Evolutionary conservation across 2,113 vertebrate species (phyloP).

Genomic region (Acrocephalus arundinaceus): DNA sequence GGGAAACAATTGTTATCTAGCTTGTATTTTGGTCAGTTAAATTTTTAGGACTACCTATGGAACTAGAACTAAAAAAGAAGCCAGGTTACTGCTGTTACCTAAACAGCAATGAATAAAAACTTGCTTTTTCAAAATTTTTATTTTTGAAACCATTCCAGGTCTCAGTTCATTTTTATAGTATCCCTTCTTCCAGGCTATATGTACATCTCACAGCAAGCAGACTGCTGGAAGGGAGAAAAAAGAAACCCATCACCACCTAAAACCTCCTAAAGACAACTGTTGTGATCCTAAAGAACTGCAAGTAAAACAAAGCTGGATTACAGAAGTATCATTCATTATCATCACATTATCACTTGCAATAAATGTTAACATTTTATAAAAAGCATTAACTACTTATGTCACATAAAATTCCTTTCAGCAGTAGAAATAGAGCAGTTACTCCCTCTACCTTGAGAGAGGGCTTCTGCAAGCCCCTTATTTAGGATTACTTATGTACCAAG

Average conservation of each 20-base stretch:
- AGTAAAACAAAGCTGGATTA: not conserved
- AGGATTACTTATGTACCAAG: not conserved
- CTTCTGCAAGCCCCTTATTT: not conserved
- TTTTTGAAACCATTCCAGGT: not conserved
- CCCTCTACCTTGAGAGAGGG: not conserved
- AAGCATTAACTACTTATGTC: not conserved
- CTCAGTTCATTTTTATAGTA: not conserved
- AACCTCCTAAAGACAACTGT: not conserved
- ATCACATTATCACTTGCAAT: not conserved
- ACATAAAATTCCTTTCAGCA: not conserved
- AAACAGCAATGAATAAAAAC: not conserved
- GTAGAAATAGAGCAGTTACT: not conserved
- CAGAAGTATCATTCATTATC: rapidly evolving
- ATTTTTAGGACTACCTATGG: not conserved
- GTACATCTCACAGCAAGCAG: not conserved
- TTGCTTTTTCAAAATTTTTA: not conserved
- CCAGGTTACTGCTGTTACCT: not conserved
- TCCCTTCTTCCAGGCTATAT: not conserved
- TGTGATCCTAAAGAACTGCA: not conserved
- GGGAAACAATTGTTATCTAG: not conserved
- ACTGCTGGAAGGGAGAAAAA: not conserved
- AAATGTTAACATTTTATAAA: not conserved
- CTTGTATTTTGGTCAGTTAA: not conserved
- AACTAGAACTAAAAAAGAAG: not conserved
- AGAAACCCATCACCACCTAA: not conserved